Evolutionary conservation across 2,113 vertebrate genomes (phyloP).

Genomic region (Onychorhynchus coronatus): DNA sequence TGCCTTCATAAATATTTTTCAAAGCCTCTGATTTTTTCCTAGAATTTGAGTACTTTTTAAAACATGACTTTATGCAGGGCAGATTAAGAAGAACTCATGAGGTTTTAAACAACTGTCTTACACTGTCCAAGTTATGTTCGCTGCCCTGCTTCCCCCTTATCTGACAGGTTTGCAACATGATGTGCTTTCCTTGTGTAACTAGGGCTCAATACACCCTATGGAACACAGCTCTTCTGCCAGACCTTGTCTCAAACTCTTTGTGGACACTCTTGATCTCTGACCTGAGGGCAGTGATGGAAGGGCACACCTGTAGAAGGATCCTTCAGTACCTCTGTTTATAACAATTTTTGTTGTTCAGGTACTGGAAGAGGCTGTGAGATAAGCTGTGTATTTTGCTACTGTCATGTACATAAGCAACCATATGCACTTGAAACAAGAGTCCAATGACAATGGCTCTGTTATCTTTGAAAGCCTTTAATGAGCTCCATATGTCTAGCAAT

Average conservation of each 20-base stretch:
- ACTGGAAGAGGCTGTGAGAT: background rate
- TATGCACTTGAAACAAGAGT: slow-evolving; percentile 57
- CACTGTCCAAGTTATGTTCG: background rate
- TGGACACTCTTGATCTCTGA: background rate
- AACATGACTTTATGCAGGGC: background rate
- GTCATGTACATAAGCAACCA: slow-evolving; percentile 19
- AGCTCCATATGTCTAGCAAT: slow-evolving; percentile 63
- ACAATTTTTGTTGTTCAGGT: background rate
- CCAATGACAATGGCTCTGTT: slow-evolving; percentile 63
- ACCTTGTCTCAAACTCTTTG: background rate
- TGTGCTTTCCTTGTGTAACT: background rate
- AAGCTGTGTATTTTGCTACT: slow-evolving; percentile 16
- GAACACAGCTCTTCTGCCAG: background rate
- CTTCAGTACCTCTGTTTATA: background rate
- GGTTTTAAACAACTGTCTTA: background rate
- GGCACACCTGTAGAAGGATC: background rate
- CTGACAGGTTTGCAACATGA: background rate
- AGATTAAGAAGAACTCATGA: background rate
- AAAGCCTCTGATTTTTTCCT: background rate
- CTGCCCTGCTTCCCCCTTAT: background rate
- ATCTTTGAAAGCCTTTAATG: slow-evolving; percentile 63
- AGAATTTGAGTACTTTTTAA: accelerated
- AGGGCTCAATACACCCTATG: background rate
- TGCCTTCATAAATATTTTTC: background rate
- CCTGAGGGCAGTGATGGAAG: background rate